Percentiles rank a stretch among this genome's conserved stretches.
phyloP scores from a whole-genome alignment of 1,140 invertebrate species.

The Anagrus nilaparvatae region DNA sequence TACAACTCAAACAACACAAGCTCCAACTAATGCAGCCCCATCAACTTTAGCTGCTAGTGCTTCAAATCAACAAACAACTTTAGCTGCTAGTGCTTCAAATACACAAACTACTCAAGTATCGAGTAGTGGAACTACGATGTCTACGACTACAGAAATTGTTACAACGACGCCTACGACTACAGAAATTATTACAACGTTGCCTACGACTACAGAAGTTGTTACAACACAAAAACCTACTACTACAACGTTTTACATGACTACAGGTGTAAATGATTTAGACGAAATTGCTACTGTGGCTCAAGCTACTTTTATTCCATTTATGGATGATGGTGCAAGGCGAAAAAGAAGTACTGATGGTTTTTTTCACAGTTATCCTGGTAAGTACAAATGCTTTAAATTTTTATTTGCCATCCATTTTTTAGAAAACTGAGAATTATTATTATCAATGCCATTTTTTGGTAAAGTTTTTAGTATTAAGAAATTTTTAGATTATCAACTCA shows the following conservation, averaged over 20 bases:
- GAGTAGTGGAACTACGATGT: conserved; percentile 2
- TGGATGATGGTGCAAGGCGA: conserved; percentile 2
- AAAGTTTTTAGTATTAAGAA: too few relatives aligned
- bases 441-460: too few relatives aligned
- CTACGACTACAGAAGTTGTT: conserved; percentile 1
- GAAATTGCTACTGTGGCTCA: conserved; percentile 2
- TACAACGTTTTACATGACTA: neutral
- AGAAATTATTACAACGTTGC: conserved; percentile 3
- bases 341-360: conserved; percentile 21
- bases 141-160: neutral
- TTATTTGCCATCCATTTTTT: too few relatives aligned
- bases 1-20: conserved; percentile 4
- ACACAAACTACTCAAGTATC: too few relatives aligned
- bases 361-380: conserved; percentile 30
- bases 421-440: too few relatives aligned
- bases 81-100: neutral
- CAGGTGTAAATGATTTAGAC: neutral
- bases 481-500: too few relatives aligned
- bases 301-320: neutral
- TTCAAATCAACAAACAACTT: neutral
- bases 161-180: conserved; percentile 5
- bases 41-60: neutral
- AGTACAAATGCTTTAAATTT: neutral
- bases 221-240: conserved; percentile 3
- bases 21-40: neutral